phyloP scores from a whole-genome alignment of 2,113 vertebrate genomes.

The Emydura subglobosa region DNA sequence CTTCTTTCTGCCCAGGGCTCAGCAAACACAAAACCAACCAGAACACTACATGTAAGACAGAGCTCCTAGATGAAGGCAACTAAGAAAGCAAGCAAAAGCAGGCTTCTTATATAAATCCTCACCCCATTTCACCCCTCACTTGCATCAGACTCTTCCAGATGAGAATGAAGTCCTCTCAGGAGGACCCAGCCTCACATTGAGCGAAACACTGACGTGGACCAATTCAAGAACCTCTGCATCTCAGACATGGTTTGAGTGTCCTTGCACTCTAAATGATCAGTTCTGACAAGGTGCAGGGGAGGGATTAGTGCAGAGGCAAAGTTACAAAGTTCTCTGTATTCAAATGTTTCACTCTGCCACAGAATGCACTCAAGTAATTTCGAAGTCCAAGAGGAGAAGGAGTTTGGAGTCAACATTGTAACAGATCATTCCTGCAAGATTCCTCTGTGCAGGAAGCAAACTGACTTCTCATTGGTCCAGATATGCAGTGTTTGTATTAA shows the following conservation, averaged over 20 bases:
- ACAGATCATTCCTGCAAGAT: slow-evolving; percentile 19
- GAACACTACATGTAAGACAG: accelerated
- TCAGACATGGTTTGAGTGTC: accelerated
- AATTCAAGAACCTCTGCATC: background rate
- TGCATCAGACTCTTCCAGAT: background rate
- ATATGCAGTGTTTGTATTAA: slow-evolving; percentile 66
- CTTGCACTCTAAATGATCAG: background rate
- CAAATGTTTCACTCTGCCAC: slow-evolving; percentile 27
- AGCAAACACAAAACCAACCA: background rate
- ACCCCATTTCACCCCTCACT: background rate
- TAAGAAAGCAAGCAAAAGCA: background rate
- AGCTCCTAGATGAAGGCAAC: background rate
- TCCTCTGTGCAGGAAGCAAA: slow-evolving; percentile 54
- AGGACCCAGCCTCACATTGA: background rate
- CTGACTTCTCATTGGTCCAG: slow-evolving; percentile 47
- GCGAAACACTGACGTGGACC: background rate
- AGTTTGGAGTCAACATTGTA: slow-evolving; percentile 40
- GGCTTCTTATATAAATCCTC: background rate
- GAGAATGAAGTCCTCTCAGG: background rate
- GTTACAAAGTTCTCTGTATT: background rate
- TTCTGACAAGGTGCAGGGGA: background rate
- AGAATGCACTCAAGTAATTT: background rate
- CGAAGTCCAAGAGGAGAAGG: slow-evolving; percentile 30
- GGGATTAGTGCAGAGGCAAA: background rate
- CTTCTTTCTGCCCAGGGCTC: background rate